A percentile compares a stretch with the other conserved stretches of the same genome.
phyloP scores from a whole-genome alignment of 2,113 vertebrate species.

The Peromyscus leucopus region DNA sequence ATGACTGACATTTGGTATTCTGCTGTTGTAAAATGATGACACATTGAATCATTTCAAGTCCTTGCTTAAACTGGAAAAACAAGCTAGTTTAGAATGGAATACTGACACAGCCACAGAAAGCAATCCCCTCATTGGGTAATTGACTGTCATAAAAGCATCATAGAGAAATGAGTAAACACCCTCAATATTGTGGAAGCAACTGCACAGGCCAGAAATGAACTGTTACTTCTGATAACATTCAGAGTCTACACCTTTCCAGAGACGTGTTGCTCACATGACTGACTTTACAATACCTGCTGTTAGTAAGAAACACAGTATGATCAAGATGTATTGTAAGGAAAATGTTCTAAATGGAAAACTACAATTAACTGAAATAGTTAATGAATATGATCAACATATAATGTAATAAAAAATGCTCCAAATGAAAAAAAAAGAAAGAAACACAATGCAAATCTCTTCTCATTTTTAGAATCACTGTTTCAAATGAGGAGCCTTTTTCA shows the following conservation, averaged over 20 bases:
- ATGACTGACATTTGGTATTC: not conserved
- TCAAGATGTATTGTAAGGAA: too few species aligned
- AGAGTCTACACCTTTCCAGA: not conserved
- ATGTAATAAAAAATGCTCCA: too few species aligned
- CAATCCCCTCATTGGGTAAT: not conserved
- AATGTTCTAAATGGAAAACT: too few species aligned
- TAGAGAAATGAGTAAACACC: not conserved
- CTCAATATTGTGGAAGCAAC: not conserved
- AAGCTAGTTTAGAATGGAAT: not conserved
- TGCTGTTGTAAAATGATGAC: not conserved
- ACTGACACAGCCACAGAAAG: not conserved
- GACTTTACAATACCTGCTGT: not conserved
- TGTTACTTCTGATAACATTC: not conserved
- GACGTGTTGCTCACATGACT: not conserved
- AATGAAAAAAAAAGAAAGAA: not conserved
- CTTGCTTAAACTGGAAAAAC: not conserved
- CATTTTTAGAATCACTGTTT: not conserved
- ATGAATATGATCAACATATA: too few species aligned
- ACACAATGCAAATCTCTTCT: not conserved
- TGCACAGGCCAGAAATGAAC: not conserved
- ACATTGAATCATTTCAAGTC: not conserved
- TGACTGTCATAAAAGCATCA: not conserved
- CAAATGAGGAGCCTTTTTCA: not conserved
- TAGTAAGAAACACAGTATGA: not conserved
- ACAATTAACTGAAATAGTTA: too few species aligned